These are phyloP conservation scores for Machaerirhynchus nigripectus DNA, from an alignment of 2,113 vertebrate species.

Conservation along the genomic window DNA sequence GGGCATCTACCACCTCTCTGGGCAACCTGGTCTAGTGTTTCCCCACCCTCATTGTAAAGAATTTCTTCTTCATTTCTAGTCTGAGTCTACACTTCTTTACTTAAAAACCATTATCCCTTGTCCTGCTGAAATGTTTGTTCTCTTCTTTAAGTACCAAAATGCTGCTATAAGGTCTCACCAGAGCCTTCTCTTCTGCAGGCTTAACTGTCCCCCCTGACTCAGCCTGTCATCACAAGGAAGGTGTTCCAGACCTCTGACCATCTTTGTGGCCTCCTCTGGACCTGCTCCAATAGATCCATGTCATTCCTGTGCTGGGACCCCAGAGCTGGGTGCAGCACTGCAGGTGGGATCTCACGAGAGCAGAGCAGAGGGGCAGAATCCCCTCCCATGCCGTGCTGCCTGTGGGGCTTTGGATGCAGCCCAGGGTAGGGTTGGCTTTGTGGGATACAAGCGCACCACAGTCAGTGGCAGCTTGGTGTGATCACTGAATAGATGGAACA, in stretches of 20 bases:
- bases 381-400: neutral
- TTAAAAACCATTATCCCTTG: neutral
- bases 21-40: neutral
- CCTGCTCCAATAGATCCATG: neutral
- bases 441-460: neutral
- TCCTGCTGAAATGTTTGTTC: neutral
- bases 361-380: neutral
- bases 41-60: neutral
- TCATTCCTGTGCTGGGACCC: neutral
- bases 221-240: neutral
- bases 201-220: neutral
- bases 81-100: neutral
- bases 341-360: neutral
- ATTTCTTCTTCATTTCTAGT: neutral
- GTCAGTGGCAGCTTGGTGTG: neutral
- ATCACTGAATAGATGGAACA: neutral
- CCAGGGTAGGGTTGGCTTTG: neutral
- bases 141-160: neutral
- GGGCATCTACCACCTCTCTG: neutral
- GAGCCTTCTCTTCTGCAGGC: neutral
- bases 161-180: neutral
- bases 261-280: neutral
- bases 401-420: neutral
- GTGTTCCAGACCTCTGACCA: neutral
- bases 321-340: neutral